These are phyloP conservation scores for Alauda arvensis DNA, from an alignment of 2,797 vertebrate species.

Conservation along the genomic window DNA sequence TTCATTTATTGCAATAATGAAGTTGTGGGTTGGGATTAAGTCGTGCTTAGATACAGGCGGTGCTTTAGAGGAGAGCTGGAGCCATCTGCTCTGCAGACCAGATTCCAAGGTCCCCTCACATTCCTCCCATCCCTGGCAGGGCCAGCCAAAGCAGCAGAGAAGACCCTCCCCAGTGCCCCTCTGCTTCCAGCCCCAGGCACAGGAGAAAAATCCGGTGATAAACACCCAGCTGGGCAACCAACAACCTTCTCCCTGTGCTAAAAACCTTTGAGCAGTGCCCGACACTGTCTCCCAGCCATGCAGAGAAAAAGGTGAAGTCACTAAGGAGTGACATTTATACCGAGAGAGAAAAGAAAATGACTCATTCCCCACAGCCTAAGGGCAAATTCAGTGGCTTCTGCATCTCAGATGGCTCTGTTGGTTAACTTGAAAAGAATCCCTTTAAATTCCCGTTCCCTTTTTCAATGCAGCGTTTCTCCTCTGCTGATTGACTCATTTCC, in stretches of 20 bases:
- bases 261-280: not conserved
- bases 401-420: not conserved
- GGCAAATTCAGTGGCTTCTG: not conserved
- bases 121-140: not conserved
- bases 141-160: not conserved
- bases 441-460: not conserved
- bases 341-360: not conserved
- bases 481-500: not conserved
- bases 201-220: not conserved
- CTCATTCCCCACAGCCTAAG: not conserved
- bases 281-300: not conserved
- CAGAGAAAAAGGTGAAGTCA: not conserved
- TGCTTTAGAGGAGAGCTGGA: not conserved
- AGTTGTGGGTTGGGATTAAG: not conserved
- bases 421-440: not conserved
- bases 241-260: not conserved
- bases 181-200: not conserved
- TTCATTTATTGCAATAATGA: rapidly evolving
- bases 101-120: not conserved
- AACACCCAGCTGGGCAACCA: not conserved
- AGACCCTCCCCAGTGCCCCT: not conserved
- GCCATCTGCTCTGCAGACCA: not conserved
- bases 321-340: not conserved
- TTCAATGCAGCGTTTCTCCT: not conserved
- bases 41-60: not conserved